Conservation (phyloP, 2,113 vertebrate genomes). For the Neotragus moschatus region DNA sequence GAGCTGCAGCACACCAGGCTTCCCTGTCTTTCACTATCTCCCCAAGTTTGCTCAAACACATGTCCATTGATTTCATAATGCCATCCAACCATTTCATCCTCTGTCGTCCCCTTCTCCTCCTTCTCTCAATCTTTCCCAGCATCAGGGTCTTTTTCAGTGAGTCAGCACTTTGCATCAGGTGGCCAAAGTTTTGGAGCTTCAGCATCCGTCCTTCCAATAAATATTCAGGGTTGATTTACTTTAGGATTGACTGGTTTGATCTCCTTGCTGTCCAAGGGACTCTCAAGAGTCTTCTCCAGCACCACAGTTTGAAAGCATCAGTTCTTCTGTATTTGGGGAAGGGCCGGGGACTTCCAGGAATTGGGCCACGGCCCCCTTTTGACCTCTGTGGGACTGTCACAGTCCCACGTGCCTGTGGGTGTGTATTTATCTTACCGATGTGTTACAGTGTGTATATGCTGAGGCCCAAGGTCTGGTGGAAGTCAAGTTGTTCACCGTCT, state of each 20-base stretch:
- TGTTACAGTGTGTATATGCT: background rate
- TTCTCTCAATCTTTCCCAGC: background rate
- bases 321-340: background rate
- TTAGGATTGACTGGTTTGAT: background rate
- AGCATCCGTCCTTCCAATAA: background rate
- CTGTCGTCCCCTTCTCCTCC: background rate
- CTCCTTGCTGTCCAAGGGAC: background rate
- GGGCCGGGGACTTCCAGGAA: background rate
- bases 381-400: background rate
- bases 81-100: background rate
- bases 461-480: background rate
- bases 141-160: background rate
- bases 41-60: background rate
- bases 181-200: background rate
- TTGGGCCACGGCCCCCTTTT: background rate
- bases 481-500: background rate
- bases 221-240: background rate
- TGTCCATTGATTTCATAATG: background rate
- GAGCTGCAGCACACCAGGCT: background rate
- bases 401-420: fast-evolving
- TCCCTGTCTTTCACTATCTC: background rate
- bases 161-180: background rate
- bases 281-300: background rate
- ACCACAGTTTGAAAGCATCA: background rate
- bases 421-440: background rate